Evolutionary conservation across 2,888 invertebrate genomes (phyloP).

Genomic region (Orthonevra nobilis): DNA sequence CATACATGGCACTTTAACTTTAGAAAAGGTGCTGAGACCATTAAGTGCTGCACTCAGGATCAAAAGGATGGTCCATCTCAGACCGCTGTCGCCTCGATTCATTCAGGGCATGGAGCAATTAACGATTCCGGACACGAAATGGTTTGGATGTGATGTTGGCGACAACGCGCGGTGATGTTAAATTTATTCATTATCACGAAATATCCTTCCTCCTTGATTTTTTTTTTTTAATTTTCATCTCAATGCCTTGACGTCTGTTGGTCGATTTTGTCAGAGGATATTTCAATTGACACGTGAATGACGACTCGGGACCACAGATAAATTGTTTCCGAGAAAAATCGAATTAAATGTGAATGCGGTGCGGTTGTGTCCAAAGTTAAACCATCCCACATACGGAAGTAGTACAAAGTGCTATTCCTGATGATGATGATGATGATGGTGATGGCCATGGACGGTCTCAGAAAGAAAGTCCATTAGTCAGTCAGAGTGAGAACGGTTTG

Average conservation of each 20-base stretch:
- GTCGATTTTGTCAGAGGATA: conserved; percentile 24
- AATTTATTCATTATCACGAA: conserved; percentile 47
- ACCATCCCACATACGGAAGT: conserved; percentile 47
- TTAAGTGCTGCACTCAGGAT: too few relatives aligned
- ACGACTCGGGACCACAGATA: conserved; percentile 43
- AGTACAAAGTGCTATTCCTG: neutral
- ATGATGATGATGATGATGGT: conserved; percentile 12
- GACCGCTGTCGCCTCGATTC: too few relatives aligned
- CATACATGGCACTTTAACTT: too few relatives aligned
- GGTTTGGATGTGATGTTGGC: conserved; percentile 33
- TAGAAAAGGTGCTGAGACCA: too few relatives aligned
- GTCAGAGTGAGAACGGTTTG: conserved; percentile 26
- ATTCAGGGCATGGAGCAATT: conserved; percentile 11
- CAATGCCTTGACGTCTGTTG: conserved; percentile 10
- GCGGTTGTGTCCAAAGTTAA: conserved; percentile 26
- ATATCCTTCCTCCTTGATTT: conserved; percentile 22
- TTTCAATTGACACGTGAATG: conserved; percentile 44
- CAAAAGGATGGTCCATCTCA: too few relatives aligned
- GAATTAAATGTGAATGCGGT: conserved; percentile 36
- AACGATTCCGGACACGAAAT: conserved; percentile 36
- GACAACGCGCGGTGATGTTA: conserved; percentile 1
- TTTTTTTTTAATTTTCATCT: neutral
- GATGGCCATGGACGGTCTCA: neutral
- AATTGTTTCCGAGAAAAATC: conserved; percentile 29
- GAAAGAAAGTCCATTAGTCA: conserved; percentile 55